Evolutionary conservation across 2,888 invertebrate genomes (phyloP), one percentile per base, ranked within the genome.

Genomic region (Spialia ferax): DNA sequence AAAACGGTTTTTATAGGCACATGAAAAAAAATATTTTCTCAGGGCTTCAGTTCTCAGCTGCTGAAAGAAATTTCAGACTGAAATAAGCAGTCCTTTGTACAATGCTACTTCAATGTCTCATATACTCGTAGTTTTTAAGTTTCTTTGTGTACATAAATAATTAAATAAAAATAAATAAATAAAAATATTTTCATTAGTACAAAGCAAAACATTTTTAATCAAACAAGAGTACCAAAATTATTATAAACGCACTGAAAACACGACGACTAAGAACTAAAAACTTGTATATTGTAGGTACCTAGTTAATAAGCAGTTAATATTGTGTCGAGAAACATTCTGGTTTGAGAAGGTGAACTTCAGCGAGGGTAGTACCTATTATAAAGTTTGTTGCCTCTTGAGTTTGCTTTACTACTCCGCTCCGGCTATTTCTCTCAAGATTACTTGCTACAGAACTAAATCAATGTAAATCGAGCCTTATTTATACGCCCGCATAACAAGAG

Each of bases 401-500:
- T 48, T 20, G 29, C 55, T 18, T 26, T 55, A 32, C 26, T 32
- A 32, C 18, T 55, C 55, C 11, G 11, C 18, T 55, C 55, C 11
- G 11, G 22, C n/a, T 54, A 20, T 3, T 23, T 15, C 8, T 15
- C 20, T 50, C 29, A 11, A 52, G 23, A 18, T 6, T 35, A 13
- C 35, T 62, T 13, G 23, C 42, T 18, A 32, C 32, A 11, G 54
- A 42, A 55, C 82, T 81, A 79, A 80, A 81, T 81, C 81, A 71
- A 73, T 70, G 70, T 83, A 84, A 45, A 66, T 54, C 35, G 13
- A 42, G 15, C 50, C 82, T 82, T 82, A 81, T 78, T 82, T 82
- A 81, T 78, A 81, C 81, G 81, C 87, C 88, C 88, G 88, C 86
- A 88, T 88, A 84, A 85, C 86, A 85, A 87, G 86, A 88, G 87